These are phyloP conservation scores for Chelon labrosus DNA, from an alignment of 2,797 vertebrate species.

Conservation along the genomic window DNA sequence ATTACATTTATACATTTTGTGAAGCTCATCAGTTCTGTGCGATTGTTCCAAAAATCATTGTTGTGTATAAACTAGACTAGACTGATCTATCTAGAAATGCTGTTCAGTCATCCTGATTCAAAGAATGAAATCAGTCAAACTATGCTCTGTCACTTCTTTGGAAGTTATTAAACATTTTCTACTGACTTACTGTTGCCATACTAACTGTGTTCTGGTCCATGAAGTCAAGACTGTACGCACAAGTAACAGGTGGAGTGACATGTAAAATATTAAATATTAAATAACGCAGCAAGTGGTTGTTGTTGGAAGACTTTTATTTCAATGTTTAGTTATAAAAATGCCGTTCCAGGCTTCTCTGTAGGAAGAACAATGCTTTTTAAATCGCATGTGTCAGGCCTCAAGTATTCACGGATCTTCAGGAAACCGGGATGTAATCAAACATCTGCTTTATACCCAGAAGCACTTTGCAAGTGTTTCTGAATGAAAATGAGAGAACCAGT, in stretches of 20 bases:
- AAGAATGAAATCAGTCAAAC: slow-evolving; percentile 27
- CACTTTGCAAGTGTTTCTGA: slow-evolving; percentile 48
- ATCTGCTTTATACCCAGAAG: slow-evolving; percentile 38
- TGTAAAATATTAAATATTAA: neutral
- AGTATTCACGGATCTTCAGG: slow-evolving; percentile 47
- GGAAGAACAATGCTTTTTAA: slow-evolving; percentile 60
- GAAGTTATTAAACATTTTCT: slow-evolving; percentile 63
- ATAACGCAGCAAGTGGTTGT: slow-evolving; percentile 17
- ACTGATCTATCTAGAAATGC: slow-evolving; percentile 2
- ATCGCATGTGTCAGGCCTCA: slow-evolving; percentile 51
- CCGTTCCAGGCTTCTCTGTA: slow-evolving; percentile 45
- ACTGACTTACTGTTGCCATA: slow-evolving; percentile 14
- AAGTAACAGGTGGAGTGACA: slow-evolving; percentile 7
- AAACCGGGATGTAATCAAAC: slow-evolving; percentile 54
- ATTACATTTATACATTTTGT: slow-evolving; percentile 22
- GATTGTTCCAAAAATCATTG: slow-evolving; percentile 18
- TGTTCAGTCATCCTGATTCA: slow-evolving; percentile 31
- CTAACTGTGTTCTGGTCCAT: neutral
- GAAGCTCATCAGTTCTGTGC: slow-evolving; percentile 37
- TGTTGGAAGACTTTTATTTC: slow-evolving; percentile 82
- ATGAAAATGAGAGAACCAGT: slow-evolving; percentile 35
- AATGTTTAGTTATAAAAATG: slow-evolving; percentile 79
- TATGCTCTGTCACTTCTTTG: slow-evolving; percentile 34
- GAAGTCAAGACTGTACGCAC: neutral
- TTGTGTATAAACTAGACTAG: slow-evolving; percentile 7